Evolutionary conservation across 30 jellyfish, hydroid and myxozoan genomes (phyloP), one percentile per base, ranked within the genome.

Genomic region (Turritopsis rubra): DNA sequence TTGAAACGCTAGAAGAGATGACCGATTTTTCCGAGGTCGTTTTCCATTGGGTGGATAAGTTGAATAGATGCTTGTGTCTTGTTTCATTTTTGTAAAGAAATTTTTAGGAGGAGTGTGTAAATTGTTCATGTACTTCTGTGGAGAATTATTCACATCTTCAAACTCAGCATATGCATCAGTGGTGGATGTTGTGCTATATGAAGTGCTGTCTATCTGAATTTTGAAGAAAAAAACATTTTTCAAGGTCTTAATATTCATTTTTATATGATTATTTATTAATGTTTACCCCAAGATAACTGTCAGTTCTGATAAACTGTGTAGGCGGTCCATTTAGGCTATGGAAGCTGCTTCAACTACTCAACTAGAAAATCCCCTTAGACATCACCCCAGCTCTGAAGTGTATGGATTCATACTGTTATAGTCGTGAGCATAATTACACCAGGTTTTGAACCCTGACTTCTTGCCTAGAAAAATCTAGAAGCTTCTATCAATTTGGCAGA

Each of bases 31-130:
- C 84, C 84, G 96, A 71, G 86, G 85, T 71, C 82, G 90, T 73
- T 89, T 88, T 54, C 98, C 96, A 76, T 85, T 82, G 17, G 96
- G 89, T 24, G 98, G 98, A 85, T 88, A 93, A 1, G 98, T 93
- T 1, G 98, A 93, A 68, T 93, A 93, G 1, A 93, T 93, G 13
- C 89, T 75, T 19, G 89, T 41, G 18, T 72, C 53, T 68, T 82
- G 91, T 76, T 88, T 92, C 76, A 84, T 82, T 77, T 82, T 85
- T 25, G 84, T 23, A 13, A 79, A 88, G 52, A 22, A 54, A 53
- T 66, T 81, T 24, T 84, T 84, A 54, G 93, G 88, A 27, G 76
- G 27, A 13, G 52, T 28, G 16, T n/a, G 24, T 23, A 74, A 74
- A 21, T 78, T 78, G 17, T 52, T 65, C 13, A 28, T n/a, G 60